Conservation (phyloP, 2,888 invertebrate genomes). For the Xylocampa areola region DNA sequence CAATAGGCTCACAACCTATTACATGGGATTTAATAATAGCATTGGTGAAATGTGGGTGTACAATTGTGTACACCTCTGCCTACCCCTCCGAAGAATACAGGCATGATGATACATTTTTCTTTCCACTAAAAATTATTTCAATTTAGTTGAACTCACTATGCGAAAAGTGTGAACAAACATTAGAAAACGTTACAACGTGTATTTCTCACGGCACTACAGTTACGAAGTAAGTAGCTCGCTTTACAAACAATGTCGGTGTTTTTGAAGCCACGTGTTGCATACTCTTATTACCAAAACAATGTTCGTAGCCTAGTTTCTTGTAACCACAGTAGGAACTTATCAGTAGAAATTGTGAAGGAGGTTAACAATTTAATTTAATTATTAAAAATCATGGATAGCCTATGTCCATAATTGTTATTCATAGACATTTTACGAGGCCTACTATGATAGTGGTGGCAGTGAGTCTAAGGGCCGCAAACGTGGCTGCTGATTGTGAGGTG, state of each 20-base stretch:
- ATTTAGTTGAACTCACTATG: conserved; percentile 12
- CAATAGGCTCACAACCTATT: too few species aligned
- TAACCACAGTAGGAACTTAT: background rate
- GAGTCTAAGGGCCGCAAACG: too few species aligned
- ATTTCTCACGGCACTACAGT: conserved; percentile 53
- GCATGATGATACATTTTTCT: too few species aligned
- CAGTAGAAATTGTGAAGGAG: background rate
- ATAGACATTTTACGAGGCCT: too few species aligned
- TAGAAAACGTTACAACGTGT: conserved; percentile 41
- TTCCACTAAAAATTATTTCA: too few species aligned
- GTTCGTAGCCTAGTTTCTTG: conserved; percentile 20
- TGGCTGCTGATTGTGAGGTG: too few species aligned
- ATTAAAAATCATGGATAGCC: background rate
- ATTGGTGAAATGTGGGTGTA: too few species aligned
- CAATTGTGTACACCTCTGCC: too few species aligned
- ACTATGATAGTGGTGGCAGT: too few species aligned
- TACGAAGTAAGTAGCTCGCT: conserved; percentile 44
- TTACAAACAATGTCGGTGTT: conserved; percentile 38
- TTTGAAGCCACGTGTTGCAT: conserved; percentile 57
- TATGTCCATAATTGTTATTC: too few species aligned
- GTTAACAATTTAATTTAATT: background rate
- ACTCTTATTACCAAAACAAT: conserved; percentile 41
- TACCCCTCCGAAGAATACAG: too few species aligned
- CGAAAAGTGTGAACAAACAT: conserved; percentile 44
- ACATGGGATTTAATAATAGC: too few species aligned